Evolutionary conservation across 2,113 vertebrate genomes (phyloP), one percentile per base, ranked within the genome.

Genomic region (rabbit (Oryctolagus cuniculus)): DNA sequence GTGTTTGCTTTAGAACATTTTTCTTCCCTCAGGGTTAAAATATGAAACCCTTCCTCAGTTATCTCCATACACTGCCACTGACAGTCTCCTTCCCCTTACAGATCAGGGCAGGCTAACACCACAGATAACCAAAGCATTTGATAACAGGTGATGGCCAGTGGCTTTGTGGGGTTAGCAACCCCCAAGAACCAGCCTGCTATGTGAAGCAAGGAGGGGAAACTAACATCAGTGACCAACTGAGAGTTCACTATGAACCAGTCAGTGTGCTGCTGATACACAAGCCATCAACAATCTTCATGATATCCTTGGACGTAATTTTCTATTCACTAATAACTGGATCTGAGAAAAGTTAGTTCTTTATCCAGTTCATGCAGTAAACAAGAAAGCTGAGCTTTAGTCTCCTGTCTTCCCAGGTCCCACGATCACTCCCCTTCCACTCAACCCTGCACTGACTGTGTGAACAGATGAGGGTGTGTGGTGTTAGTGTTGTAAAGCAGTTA

Each of bases 1-100:
- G 31, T 51, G 17, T 93, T 95, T 95, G 38, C 61, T 95, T 89
- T 80, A 63, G 72, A 69, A 72, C 8, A 5, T 77, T 85, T 81
- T 53, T 85, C 61, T 95, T n/a, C 34, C n/a, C 10, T 78, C 10
- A 21, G 29, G 5, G 22, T 86, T 81, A 66, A 74, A 77, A 91
- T 15, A 38, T 64, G 61, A 63, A 77, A 12, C 6, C 15, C 27
- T 58, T 24, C 5, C 67, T 75, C 27, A 16, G 31, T 36, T 36
- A 69, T 19, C 58, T 79, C 63, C 51, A 53, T 51, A 21, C 4
- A 82, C 70, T 29, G 58, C 34, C 19, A 22, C n/a, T 51, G 31
- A 36, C 9, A 70, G 10, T 78, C 25, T 21, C 72, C 22, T 83
- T 80, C 31, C 34, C 63, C 22, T 55, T 22, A 87, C 7, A 70